Evolutionary conservation across 2,113 vertebrate genomes (phyloP).

Genomic region (Hemicordylus capensis): DNA sequence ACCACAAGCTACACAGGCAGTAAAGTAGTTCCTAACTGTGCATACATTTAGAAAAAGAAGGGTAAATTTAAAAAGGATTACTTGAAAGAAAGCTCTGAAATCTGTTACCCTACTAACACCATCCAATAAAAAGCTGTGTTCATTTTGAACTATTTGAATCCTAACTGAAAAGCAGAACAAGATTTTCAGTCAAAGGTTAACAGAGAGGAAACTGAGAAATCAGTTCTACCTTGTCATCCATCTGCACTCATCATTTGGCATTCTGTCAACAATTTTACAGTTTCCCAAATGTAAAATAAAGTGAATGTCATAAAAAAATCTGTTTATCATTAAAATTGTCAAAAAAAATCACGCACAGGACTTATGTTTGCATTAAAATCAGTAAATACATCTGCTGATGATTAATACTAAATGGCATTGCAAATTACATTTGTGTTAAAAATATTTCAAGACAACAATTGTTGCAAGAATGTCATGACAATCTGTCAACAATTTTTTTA

Average conservation of each 20-base stretch:
- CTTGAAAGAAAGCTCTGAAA: neutral
- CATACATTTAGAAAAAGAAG: neutral
- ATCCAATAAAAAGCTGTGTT: neutral
- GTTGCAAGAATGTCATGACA: slow-evolving; percentile 16
- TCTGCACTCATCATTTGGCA: neutral
- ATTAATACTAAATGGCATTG: slow-evolving; percentile 42
- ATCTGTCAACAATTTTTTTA: slow-evolving; percentile 12
- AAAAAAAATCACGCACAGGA: neutral
- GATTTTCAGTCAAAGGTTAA: neutral
- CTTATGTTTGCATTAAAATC: slow-evolving; percentile 19
- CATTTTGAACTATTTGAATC: neutral
- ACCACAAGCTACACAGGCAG: neutral
- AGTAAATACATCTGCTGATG: slow-evolving; percentile 32
- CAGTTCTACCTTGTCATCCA: neutral
- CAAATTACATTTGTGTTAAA: slow-evolving; percentile 39
- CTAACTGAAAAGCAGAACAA: neutral
- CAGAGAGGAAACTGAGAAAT: neutral
- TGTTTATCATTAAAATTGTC: neutral
- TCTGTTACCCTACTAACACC: neutral
- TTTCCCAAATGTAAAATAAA: slow-evolving; percentile 3
- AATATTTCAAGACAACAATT: neutral
- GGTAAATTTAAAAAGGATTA: too few species aligned
- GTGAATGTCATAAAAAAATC: neutral
- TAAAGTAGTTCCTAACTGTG: neutral
- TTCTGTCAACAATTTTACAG: neutral